These are phyloP conservation scores for Eledone cirrhosa DNA, from an alignment of 2,888 invertebrate genomes.

Conservation along the genomic window DNA sequence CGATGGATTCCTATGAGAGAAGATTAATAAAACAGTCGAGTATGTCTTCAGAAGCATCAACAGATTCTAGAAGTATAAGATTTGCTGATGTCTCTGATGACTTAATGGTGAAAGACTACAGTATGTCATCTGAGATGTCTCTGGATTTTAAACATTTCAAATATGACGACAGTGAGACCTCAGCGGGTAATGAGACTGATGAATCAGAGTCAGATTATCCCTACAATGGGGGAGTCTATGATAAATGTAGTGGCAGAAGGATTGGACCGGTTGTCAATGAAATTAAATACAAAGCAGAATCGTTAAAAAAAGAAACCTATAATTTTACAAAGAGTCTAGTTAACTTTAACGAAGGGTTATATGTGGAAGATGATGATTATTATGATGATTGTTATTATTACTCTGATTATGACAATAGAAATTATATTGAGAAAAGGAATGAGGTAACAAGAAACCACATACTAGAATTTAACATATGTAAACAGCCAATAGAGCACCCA, in stretches of 20 bases:
- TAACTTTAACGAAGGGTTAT: background rate
- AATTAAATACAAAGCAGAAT: slow-evolving; percentile 21
- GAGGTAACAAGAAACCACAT: background rate
- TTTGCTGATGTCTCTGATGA: slow-evolving; percentile 20
- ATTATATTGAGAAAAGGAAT: background rate
- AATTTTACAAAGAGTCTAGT: slow-evolving; percentile 18
- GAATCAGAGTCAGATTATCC: slow-evolving; percentile 10
- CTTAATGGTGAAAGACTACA: slow-evolving; percentile 13
- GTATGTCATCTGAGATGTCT: slow-evolving; percentile 7
- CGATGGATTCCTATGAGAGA: slow-evolving; percentile 1
- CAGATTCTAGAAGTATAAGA: slow-evolving; percentile 5
- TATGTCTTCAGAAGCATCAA: slow-evolving; percentile 21
- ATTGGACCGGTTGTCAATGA: slow-evolving; percentile 7
- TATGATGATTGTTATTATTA: background rate
- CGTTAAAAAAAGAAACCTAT: slow-evolving; percentile 18
- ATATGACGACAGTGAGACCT: slow-evolving; percentile 12
- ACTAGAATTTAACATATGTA: background rate
- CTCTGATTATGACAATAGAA: background rate
- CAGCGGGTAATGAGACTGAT: slow-evolving; percentile 14
- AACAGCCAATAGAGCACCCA: background rate
- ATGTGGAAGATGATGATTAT: background rate
- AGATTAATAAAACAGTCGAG: slow-evolving; percentile 14
- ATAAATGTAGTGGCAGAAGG: background rate
- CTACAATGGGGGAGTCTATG: background rate
- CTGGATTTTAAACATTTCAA: slow-evolving; percentile 12